Conservation (phyloP, 2,888 invertebrate genomes). For the Syritta pipiens region DNA sequence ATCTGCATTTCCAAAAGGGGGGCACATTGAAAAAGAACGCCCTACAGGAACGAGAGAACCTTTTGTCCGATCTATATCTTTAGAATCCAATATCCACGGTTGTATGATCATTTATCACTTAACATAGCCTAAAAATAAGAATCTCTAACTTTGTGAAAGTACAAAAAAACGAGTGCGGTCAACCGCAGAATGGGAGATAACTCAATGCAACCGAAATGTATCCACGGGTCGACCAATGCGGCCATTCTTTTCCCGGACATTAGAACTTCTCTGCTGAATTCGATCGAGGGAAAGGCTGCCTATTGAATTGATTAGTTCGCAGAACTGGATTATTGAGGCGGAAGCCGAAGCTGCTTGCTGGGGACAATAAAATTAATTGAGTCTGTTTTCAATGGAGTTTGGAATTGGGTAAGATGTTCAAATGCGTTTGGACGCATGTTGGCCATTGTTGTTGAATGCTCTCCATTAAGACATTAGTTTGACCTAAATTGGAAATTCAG, state of each 20-base stretch:
- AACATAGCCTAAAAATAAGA: conserved; percentile 37
- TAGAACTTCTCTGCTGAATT: conserved; percentile 30
- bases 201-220: conserved; percentile 44
- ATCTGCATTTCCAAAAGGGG: neutral
- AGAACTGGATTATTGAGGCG: conserved; percentile 31
- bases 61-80: conserved; percentile 6
- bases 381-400: conserved; percentile 32
- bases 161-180: neutral
- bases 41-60: neutral
- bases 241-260: conserved; percentile 59
- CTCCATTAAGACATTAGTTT: conserved; percentile 55
- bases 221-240: neutral
- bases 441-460: conserved; percentile 14
- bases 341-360: conserved; percentile 1
- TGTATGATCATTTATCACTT: conserved; percentile 47
- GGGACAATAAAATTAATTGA: conserved; percentile 61
- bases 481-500: conserved; percentile 58
- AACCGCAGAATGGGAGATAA: conserved; percentile 33
- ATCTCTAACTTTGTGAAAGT: conserved; percentile 57
- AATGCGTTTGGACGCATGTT: conserved; percentile 24
- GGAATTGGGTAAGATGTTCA: neutral
- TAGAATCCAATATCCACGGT: conserved; percentile 32
- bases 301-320: conserved; percentile 36
- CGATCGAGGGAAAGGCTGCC: conserved; percentile 56
- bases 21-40: neutral